Conservation (phyloP, 1,140 invertebrate genomes). For the Drosophila yakuba region DNA sequence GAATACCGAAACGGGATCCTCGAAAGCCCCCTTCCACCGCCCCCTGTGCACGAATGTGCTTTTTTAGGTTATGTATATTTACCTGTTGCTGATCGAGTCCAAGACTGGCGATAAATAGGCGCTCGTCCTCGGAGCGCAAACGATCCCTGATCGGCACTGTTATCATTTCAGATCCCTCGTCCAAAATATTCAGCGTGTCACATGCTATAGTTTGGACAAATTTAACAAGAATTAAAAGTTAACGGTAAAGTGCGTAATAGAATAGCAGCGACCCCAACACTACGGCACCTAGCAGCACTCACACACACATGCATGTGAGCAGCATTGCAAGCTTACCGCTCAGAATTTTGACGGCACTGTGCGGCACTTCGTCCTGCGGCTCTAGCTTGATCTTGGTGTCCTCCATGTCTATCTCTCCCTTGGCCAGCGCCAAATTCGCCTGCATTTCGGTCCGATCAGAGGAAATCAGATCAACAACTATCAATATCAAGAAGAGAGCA, state of each 20-base stretch:
- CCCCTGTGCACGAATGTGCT: background rate
- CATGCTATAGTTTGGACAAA: constrained; percentile 18
- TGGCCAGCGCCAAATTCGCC: constrained; percentile 31
- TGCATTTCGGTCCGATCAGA: constrained; percentile 27
- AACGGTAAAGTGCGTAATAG: constrained; percentile 69
- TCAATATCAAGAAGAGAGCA: background rate
- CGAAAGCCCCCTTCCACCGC: too few species aligned
- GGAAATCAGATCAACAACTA: constrained; percentile 10
- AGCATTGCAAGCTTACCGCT: constrained; percentile 49
- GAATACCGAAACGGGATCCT: background rate
- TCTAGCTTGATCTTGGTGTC: constrained; percentile 60
- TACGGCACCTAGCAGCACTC: constrained; percentile 9
- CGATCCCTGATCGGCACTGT: constrained; percentile 43
- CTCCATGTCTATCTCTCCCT: constrained; percentile 53
- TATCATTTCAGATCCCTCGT: constrained; percentile 56
- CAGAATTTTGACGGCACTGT: constrained; percentile 9
- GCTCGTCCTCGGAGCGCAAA: constrained; percentile 54
- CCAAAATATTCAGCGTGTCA: constrained; percentile 37
- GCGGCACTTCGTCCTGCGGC: constrained; percentile 22
- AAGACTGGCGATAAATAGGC: constrained; percentile 46
- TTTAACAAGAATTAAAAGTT: constrained; percentile 22
- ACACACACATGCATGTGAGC: constrained; percentile 20
- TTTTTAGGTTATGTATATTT: constrained; percentile 48
- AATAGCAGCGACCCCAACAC: constrained; percentile 12
- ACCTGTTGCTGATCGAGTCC: constrained; percentile 52